These are phyloP conservation scores for Rhabdomys pumilio DNA, from an alignment of 2,797 vertebrate species.

Conservation along the genomic window DNA sequence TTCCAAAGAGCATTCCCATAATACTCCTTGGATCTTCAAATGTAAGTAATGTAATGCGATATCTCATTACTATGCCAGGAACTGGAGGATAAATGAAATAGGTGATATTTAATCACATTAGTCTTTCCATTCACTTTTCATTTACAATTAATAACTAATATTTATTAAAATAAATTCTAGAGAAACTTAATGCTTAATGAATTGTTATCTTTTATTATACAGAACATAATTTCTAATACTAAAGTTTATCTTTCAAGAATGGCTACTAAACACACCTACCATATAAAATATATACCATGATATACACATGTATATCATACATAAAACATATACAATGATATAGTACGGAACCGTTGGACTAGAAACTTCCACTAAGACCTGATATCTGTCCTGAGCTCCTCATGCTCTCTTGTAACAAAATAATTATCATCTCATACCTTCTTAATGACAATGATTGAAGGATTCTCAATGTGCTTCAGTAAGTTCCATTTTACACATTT, in stretches of 20 bases:
- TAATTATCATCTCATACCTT: background rate
- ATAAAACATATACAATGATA: background rate
- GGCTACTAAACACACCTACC: background rate
- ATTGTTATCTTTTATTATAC: background rate
- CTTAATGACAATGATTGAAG: background rate
- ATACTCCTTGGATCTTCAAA: background rate
- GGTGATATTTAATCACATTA: background rate
- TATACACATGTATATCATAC: background rate
- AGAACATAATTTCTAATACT: slow-evolving; percentile 48
- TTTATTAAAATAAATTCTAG: slow-evolving; percentile 54
- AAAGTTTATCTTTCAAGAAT: slow-evolving; percentile 11
- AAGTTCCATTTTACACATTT: background rate
- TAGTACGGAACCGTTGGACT: background rate
- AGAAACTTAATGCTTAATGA: slow-evolving; percentile 23
- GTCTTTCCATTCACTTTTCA: slow-evolving; percentile 29
- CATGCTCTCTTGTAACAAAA: background rate
- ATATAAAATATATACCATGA: background rate
- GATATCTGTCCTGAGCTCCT: background rate
- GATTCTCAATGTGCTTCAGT: background rate
- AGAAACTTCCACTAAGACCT: background rate
- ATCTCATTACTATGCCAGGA: background rate
- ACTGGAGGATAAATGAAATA: background rate
- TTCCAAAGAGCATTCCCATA: background rate
- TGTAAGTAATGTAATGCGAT: background rate
- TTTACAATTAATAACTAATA: background rate